These are phyloP conservation scores for Malthinus flaveolus DNA, from an alignment of 2,888 invertebrate genomes.

Conservation along the genomic window DNA sequence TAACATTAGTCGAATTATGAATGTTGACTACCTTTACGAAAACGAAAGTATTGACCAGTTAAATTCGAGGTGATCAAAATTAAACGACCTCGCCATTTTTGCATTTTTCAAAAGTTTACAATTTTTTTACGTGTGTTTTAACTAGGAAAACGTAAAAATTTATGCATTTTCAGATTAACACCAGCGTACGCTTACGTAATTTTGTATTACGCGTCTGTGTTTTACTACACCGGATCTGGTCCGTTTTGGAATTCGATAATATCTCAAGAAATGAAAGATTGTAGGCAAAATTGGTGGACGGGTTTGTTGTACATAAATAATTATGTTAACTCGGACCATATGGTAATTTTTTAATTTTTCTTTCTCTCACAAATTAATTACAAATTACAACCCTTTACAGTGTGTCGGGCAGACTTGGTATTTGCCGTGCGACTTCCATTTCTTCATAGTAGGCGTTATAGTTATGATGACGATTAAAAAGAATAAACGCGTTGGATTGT, in stretches of 20 bases:
- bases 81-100: too few relatives aligned
- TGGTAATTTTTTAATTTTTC: background rate
- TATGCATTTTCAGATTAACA: background rate
- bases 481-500: background rate
- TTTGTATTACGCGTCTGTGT: background rate
- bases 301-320: background rate
- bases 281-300: background rate
- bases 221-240: background rate
- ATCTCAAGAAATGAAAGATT: background rate
- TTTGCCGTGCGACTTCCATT: constrained; percentile 72
- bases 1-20: too few relatives aligned
- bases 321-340: background rate
- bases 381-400: constrained; percentile 51
- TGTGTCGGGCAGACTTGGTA: constrained; percentile 72
- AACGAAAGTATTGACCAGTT: too few relatives aligned
- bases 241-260: background rate
- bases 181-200: background rate
- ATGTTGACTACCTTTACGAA: too few relatives aligned
- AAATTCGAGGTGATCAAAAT: too few relatives aligned
- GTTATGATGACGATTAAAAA: background rate
- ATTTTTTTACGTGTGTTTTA: too few relatives aligned
- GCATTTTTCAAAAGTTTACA: too few relatives aligned
- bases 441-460: constrained; percentile 58
- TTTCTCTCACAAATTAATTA: background rate
- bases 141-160: too few relatives aligned